Percentiles rank a stretch among this genome's conserved stretches.
These are phyloP conservation scores for Palythoa caribaeorum DNA, from an alignment of 92 coral and sea anemone genomes.

Conservation along the genomic window DNA sequence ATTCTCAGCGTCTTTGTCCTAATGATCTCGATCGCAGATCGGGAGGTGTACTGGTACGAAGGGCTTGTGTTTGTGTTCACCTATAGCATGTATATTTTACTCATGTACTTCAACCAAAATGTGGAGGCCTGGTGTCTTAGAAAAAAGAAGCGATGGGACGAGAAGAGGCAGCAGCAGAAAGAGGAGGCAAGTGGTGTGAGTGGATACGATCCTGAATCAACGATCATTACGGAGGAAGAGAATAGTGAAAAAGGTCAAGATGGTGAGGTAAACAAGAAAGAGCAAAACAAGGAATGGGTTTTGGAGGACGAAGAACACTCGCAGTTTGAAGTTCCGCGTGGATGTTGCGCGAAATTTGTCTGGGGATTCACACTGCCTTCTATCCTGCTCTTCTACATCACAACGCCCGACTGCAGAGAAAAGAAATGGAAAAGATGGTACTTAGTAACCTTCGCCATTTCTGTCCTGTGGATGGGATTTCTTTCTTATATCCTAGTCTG, in stretches of 20 bases:
- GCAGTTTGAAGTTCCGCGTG: constrained; percentile 73
- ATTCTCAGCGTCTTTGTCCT: constrained; percentile 81
- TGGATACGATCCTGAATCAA: background rate
- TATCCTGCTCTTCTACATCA: constrained; percentile 79
- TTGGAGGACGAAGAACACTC: constrained; percentile 38
- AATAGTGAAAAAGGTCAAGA: constrained; percentile 47
- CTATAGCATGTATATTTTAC: constrained; percentile 77
- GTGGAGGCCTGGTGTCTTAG: constrained; percentile 67
- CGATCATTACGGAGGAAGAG: constrained; percentile 38
- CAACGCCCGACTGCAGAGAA: constrained; percentile 94
- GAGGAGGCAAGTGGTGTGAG: constrained; percentile 32
- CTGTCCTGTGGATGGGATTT: constrained; percentile 97
- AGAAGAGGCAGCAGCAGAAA: constrained; percentile 21
- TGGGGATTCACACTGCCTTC: constrained; percentile 91
- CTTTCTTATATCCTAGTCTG: constrained; percentile 95
- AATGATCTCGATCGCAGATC: constrained; percentile 84
- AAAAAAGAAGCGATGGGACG: constrained; percentile 40
- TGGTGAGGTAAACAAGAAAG: constrained; percentile 43
- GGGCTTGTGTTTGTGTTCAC: constrained; percentile 81
- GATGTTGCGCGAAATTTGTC: constrained; percentile 65
- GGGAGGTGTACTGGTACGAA: constrained; percentile 95
- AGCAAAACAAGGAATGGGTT: constrained; percentile 45
- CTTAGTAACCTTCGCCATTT: constrained; percentile 82
- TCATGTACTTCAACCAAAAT: constrained; percentile 84
- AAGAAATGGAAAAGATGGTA: constrained; percentile 88